A percentile compares a stretch with the other conserved stretches of the same genome.
phyloP scores from a whole-genome alignment of 2,113 vertebrate genomes.

The Vulpes lagopus region DNA sequence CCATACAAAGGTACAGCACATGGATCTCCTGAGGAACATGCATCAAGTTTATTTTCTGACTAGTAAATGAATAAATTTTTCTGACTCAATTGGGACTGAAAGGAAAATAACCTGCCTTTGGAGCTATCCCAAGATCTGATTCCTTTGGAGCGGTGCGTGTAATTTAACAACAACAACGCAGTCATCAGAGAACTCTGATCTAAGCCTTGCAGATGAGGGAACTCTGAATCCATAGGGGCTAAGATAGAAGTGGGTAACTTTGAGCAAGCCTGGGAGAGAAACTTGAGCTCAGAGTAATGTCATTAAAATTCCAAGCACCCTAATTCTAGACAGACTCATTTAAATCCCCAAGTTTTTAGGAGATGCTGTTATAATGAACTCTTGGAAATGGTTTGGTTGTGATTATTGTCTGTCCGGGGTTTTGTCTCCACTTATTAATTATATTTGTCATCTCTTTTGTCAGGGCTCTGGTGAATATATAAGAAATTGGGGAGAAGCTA shows the following conservation, averaged over 20 bases:
- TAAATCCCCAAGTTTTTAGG: constrained; percentile 26
- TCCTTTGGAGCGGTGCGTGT: constrained; percentile 74
- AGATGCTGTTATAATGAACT: neutral
- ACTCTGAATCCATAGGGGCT: neutral
- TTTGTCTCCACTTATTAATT: neutral
- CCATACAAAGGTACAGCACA: constrained; percentile 70
- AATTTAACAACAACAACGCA: constrained; percentile 74
- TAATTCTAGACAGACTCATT: neutral
- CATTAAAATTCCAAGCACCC: neutral
- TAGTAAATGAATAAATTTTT: constrained; percentile 83
- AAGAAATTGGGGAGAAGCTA: neutral
- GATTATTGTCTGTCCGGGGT: neutral
- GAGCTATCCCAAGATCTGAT: constrained; percentile 78
- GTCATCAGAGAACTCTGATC: constrained; percentile 62
- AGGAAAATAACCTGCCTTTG: constrained; percentile 82
- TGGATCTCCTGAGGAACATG: constrained; percentile 78
- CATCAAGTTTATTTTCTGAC: constrained; percentile 83
- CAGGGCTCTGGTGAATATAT: neutral
- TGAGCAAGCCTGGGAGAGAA: neutral
- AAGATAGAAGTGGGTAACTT: neutral
- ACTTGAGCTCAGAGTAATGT: constrained; percentile 27
- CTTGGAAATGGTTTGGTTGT: constrained; percentile 2
- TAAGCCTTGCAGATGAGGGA: constrained; percentile 31
- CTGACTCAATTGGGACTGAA: constrained; percentile 77
- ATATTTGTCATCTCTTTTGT: neutral